Evolutionary conservation across 2,797 vertebrate species (phyloP), one percentile per base, ranked within the genome.

Genomic region (Tenualosa ilisha): DNA sequence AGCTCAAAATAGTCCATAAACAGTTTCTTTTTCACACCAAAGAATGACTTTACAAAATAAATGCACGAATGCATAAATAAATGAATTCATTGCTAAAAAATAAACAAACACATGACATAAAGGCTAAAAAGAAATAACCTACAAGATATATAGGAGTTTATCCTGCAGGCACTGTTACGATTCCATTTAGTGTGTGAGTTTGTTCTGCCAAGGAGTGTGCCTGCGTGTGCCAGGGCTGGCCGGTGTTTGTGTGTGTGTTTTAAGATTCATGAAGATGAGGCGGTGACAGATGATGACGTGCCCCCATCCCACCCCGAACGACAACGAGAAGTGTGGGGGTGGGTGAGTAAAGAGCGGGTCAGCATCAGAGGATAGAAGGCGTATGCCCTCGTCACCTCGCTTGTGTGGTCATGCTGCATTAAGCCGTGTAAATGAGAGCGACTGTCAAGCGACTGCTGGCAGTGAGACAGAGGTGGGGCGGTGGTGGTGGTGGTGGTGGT

Each of bases 321-420:
- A 37, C 65, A 37, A 15, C 26, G 0, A 26, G 65, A 12, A 37
- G 65, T 1, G 65, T 15, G 65, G 17, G 17, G 13, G 37, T 37
- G 26, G 15, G 40, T 79, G 15, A 43, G 17, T 20, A 79, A 22
- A 46, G 40, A 79, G 17, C 5, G 31, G 65, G 68, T 75, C 68
- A 75, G 37, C 37, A 7, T 68, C 63, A 13, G 13, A 37, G 59
- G 22, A 24, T 24, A n/a, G 22, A 7, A 20, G 6, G 56, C 59
- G 59, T 24, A 24, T 24, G 59, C 59, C 22, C 59, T 63, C 59
- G 8, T 11, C 6, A 6, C 63, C 24, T 68, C 0, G 12, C 68
- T 43, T 43, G 72, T 46, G 72, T 79, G 72, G 72, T 43, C 72
- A 43, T 46, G 72, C 17, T 46, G 72, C 72, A 79, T 79, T 79